A percentile compares a stretch with the other conserved stretches of the same genome.
phyloP scores from a whole-genome alignment of 1,140 invertebrate species.

The Ptiloglossa arizonensis region DNA sequence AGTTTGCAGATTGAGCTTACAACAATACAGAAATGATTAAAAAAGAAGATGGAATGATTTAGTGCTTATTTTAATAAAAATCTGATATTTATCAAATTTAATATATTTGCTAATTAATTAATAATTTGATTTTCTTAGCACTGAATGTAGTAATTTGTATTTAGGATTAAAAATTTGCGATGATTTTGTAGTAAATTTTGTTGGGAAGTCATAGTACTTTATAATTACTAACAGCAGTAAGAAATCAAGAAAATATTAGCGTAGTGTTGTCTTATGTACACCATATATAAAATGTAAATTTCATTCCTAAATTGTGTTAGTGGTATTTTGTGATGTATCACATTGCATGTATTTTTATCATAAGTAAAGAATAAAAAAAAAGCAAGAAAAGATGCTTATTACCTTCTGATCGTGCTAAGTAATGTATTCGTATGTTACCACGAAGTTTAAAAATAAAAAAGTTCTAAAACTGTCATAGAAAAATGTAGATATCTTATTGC shows the following conservation, averaged over 20 bases:
- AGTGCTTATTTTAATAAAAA: too few species aligned
- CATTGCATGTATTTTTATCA: conserved; percentile 1
- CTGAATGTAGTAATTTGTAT: too few species aligned
- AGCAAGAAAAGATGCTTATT: neutral
- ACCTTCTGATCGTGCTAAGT: too few species aligned
- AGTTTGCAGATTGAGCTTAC: neutral
- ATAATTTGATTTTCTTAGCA: neutral
- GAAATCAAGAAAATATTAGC: neutral
- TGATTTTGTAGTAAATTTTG: neutral
- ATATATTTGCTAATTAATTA: too few species aligned
- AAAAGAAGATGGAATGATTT: too few species aligned
- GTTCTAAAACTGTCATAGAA: neutral
- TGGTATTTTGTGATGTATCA: neutral
- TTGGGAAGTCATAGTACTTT: neutral
- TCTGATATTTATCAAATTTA: too few species aligned
- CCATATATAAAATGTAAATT: neutral
- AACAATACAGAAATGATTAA: neutral
- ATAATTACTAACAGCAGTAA: too few species aligned
- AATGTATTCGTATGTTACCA: neutral
- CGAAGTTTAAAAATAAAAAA: neutral
- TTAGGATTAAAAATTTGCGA: too few species aligned
- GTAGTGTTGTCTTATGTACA: neutral
- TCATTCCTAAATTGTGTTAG: conserved; percentile 13
- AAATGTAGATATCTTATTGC: neutral
- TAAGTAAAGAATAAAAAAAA: neutral